phyloP scores from a whole-genome alignment of 2,888 invertebrate species.

The Tupiocoris notatus region DNA sequence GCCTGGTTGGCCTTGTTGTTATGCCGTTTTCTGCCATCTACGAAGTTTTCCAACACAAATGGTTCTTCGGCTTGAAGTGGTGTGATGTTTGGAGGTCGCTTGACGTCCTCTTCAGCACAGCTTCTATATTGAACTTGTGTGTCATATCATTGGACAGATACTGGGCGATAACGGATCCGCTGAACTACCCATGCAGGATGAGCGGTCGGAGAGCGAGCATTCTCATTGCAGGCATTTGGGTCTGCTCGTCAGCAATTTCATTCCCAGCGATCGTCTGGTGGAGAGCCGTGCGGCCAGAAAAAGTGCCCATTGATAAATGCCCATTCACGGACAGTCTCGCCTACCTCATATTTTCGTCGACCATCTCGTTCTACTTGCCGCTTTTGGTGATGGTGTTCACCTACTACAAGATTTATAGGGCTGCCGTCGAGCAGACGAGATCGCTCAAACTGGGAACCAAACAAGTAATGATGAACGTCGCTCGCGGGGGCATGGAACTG shows the following conservation, averaged over 20 bases:
- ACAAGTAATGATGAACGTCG: constrained; percentile 69
- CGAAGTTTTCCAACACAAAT: constrained; percentile 84
- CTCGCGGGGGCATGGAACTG: constrained; percentile 80
- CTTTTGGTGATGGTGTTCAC: constrained; percentile 97
- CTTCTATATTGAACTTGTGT: constrained; percentile 94
- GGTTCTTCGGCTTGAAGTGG: constrained; percentile 94
- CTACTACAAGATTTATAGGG: constrained; percentile 92
- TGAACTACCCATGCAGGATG: constrained; percentile 95
- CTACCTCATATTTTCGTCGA: constrained; percentile 95
- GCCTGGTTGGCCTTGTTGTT: constrained; percentile 91
- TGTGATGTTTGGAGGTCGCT: constrained; percentile 97
- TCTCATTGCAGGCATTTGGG: constrained; percentile 92
- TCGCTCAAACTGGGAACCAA: constrained; percentile 90
- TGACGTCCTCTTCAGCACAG: constrained; percentile 95
- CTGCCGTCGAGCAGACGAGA: constrained; percentile 87
- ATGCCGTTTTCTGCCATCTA: constrained; percentile 96
- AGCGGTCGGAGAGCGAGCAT: constrained; percentile 80
- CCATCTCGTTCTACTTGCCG: constrained; percentile 96
- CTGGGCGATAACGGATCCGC: constrained; percentile 98
- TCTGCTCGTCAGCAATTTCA: constrained; percentile 93
- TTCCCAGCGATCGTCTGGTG: constrained; percentile 98
- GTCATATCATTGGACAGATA: constrained; percentile 95
- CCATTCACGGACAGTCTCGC: constrained; percentile 95
- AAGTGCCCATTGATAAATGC: constrained; percentile 81
- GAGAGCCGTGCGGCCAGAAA: constrained; percentile 80